Evolutionary conservation across 2,113 vertebrate species (phyloP).

Genomic region (Semnornis frantzii): DNA sequence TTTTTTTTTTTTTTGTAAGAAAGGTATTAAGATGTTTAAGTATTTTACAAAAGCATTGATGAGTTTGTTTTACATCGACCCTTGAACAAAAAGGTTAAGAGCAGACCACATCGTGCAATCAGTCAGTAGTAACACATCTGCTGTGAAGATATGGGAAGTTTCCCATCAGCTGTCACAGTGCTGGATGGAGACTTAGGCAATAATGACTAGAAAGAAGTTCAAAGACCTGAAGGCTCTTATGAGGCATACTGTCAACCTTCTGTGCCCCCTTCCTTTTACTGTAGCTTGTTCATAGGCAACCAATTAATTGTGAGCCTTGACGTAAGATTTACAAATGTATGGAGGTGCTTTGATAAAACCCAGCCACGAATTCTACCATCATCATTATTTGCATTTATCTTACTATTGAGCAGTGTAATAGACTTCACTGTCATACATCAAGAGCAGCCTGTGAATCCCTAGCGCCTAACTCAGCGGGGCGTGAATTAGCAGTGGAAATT

Average conservation of each 20-base stretch:
- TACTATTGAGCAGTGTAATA: background rate
- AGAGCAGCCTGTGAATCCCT: background rate
- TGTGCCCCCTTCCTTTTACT: background rate
- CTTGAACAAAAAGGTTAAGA: background rate
- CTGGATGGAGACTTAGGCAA: background rate
- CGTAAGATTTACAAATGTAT: background rate
- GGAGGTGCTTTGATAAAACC: background rate
- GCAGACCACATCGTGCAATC: background rate
- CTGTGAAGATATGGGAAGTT: background rate
- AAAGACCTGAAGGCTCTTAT: background rate
- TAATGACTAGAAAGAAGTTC: background rate
- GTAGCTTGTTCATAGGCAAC: background rate
- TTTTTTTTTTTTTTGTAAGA: background rate
- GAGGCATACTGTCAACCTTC: background rate
- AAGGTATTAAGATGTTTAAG: background rate
- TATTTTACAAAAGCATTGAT: background rate
- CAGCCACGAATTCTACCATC: background rate
- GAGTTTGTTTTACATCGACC: background rate
- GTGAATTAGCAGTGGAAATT: background rate
- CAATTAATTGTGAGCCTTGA: background rate
- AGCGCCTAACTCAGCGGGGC: background rate
- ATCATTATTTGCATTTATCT: constrained; percentile 30
- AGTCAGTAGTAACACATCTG: background rate
- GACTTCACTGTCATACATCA: background rate
- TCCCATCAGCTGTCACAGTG: background rate